Conservation (phyloP, 2,888 invertebrate genomes). For the Tethea ocularis region DNA sequence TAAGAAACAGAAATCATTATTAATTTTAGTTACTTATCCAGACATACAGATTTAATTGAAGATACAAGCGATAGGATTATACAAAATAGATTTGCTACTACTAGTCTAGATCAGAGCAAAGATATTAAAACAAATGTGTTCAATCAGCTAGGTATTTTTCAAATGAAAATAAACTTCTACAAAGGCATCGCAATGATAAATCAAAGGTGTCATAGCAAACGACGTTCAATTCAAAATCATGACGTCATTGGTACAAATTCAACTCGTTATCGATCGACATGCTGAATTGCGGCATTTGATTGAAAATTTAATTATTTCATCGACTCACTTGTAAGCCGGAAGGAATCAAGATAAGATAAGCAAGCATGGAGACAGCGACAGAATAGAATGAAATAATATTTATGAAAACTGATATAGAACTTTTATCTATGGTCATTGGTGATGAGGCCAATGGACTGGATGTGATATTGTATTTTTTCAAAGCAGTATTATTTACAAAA, state of each 20-base stretch:
- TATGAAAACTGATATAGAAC: background rate
- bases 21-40: no score
- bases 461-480: background rate
- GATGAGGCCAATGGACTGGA: background rate
- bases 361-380: background rate
- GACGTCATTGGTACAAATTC: background rate
- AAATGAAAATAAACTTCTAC: no score
- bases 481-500: background rate
- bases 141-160: no score
- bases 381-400: background rate
- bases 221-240: background rate
- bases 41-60: no score
- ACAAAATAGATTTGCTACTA: no score
- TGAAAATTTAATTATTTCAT: background rate
- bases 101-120: no score
- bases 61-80: no score
- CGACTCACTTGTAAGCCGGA: slow-evolving; percentile 6
- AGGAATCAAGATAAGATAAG: slow-evolving; percentile 6
- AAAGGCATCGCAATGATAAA: no score
- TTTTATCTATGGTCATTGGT: slow-evolving; percentile 6
- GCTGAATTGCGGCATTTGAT: background rate
- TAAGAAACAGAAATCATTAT: background rate
- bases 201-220: no score
- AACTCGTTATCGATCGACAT: background rate
- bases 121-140: no score